These are phyloP conservation scores for Semnopithecus entellus DNA, from an alignment of 2,113 vertebrate genomes.

Conservation along the genomic window DNA sequence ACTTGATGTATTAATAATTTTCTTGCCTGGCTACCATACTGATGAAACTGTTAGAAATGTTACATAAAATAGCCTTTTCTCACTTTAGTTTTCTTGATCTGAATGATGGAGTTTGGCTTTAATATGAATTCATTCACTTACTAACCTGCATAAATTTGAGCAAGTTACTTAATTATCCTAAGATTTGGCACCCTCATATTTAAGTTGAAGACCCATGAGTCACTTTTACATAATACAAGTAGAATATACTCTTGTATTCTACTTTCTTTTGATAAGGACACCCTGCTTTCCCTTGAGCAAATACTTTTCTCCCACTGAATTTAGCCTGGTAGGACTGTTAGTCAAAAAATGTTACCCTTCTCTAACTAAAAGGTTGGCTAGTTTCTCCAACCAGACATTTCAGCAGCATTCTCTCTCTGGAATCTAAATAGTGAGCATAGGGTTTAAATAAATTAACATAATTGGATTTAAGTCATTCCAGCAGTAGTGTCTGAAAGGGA, in stretches of 20 bases:
- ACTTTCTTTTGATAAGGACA: background rate
- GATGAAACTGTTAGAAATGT: background rate
- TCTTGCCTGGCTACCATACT: background rate
- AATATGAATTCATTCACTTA: background rate
- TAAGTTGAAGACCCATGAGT: background rate
- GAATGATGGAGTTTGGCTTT: background rate
- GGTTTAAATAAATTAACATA: background rate
- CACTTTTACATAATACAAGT: background rate
- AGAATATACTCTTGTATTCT: background rate
- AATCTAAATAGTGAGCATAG: background rate
- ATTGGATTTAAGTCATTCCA: background rate
- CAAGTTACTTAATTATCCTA: background rate
- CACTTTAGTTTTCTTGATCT: background rate
- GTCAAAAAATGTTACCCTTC: background rate
- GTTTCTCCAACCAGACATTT: background rate
- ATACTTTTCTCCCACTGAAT: background rate
- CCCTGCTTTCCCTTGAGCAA: background rate
- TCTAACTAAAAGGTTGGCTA: background rate
- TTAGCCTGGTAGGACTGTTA: background rate
- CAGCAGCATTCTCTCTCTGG: background rate
- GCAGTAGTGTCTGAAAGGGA: background rate
- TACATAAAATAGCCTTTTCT: background rate
- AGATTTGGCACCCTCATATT: background rate
- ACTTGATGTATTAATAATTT: background rate
- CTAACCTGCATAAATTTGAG: background rate